These are phyloP conservation scores for Acinonyx jubatus DNA, from an alignment of 2,113 vertebrate species.

Conservation along the genomic window DNA sequence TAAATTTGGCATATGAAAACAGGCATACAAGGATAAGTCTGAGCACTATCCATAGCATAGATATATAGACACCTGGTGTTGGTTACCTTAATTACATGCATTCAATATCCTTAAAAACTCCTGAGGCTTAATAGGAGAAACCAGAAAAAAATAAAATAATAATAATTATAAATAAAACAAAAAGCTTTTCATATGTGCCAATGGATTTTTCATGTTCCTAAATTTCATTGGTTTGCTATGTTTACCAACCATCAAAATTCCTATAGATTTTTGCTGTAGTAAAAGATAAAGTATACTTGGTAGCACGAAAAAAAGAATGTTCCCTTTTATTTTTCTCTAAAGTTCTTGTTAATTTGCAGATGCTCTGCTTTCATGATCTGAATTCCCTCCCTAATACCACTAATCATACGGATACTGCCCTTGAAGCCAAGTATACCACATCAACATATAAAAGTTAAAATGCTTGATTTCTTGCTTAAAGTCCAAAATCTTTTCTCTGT, in stretches of 20 bases:
- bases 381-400: background rate
- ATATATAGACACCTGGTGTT: background rate
- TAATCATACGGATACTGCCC: background rate
- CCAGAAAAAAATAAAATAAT: background rate
- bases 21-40: background rate
- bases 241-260: background rate
- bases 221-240: background rate
- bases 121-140: background rate
- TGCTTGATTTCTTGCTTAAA: background rate
- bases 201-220: background rate
- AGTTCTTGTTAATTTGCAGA: background rate
- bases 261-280: background rate
- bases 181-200: background rate
- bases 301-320: background rate
- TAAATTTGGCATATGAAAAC: background rate
- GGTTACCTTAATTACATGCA: background rate
- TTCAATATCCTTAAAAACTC: background rate
- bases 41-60: background rate
- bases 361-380: background rate
- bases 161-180: background rate
- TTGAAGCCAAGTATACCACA: background rate
- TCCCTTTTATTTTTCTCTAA: background rate
- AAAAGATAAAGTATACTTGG: background rate
- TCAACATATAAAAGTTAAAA: background rate
- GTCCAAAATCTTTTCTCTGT: background rate